phyloP scores from a whole-genome alignment of 2,888 invertebrate genomes.

The Sussaba pulchella region DNA sequence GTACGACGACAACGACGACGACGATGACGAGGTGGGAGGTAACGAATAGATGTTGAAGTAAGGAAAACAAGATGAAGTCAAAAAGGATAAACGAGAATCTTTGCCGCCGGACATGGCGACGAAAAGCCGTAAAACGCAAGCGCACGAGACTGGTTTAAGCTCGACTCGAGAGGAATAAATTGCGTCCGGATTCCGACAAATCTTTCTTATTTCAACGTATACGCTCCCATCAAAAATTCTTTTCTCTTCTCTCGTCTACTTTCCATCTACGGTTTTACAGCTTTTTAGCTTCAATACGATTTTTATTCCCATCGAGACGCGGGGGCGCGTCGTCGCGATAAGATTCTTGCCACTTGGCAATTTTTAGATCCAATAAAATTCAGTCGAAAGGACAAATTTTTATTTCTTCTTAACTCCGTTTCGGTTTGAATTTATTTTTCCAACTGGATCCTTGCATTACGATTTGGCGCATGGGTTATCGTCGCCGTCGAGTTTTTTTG shows the following conservation, averaged over 20 bases:
- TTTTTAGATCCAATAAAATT: not conserved
- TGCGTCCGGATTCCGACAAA: conserved; percentile 56
- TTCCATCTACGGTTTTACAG: conserved; percentile 6
- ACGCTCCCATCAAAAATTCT: conserved; percentile 55
- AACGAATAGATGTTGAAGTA: conserved; percentile 26
- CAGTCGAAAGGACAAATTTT: not conserved
- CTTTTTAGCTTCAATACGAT: conserved; percentile 31
- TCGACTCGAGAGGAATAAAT: conserved; percentile 64
- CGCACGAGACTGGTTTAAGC: conserved; percentile 62
- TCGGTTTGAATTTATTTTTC: too few relatives aligned
- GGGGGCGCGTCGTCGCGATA: not conserved
- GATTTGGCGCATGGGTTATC: too few relatives aligned
- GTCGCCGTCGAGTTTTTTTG: too few relatives aligned
- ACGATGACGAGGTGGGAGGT: conserved; percentile 27
- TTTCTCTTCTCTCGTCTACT: conserved; percentile 39
- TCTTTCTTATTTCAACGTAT: conserved; percentile 29
- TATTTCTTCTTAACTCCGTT: too few relatives aligned
- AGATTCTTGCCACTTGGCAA: conserved; percentile 3
- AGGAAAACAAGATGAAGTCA: conserved; percentile 45
- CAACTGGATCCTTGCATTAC: too few relatives aligned
- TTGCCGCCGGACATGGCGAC: conserved; percentile 66
- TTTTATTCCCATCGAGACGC: conserved; percentile 13
- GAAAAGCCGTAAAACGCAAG: conserved; percentile 67
- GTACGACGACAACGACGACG: too few relatives aligned
- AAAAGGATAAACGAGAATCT: conserved; percentile 53